Evolutionary conservation across 1,140 invertebrate genomes (phyloP).

Genomic region (Leguminivora glycinivorella): DNA sequence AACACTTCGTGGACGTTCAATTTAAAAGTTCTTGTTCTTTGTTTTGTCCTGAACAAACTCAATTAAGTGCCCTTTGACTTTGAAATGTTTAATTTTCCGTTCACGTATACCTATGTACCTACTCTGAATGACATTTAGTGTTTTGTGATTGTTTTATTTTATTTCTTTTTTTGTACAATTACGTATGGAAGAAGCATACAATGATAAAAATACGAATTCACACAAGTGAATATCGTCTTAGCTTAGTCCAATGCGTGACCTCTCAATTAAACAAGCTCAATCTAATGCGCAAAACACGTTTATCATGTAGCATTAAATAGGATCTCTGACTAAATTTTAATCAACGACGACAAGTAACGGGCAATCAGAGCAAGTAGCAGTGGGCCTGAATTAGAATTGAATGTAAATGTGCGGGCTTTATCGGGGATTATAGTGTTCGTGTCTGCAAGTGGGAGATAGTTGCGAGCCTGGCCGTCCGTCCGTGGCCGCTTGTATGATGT

Average conservation of each 20-base stretch:
- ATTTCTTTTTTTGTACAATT: background rate
- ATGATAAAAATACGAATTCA: background rate
- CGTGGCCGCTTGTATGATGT: constrained; percentile 45
- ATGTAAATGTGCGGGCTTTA: constrained; percentile 81
- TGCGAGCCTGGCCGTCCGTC: constrained; percentile 51
- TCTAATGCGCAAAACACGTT: constrained; percentile 14
- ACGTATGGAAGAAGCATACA: too few relatives aligned
- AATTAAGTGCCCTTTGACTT: constrained; percentile 74
- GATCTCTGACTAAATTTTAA: constrained; percentile 52
- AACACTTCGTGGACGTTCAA: constrained; percentile 77
- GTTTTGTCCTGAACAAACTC: constrained; percentile 78
- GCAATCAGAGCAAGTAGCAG: constrained; percentile 68
- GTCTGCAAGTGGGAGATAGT: constrained; percentile 74
- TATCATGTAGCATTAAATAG: constrained; percentile 17
- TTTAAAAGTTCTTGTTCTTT: constrained; percentile 75
- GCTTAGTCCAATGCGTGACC: background rate
- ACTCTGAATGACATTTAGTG: background rate
- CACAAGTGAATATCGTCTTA: background rate
- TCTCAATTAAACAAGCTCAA: background rate
- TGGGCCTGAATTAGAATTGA: constrained; percentile 76
- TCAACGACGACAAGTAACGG: constrained; percentile 66
- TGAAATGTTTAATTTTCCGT: constrained; percentile 62
- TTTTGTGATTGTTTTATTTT: background rate
- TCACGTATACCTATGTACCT: background rate
- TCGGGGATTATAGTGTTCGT: constrained; percentile 79